Evolutionary conservation across 1,140 invertebrate species (phyloP), one percentile per base, ranked within the genome.

Genomic region (Caenorhabditis tropicalis): DNA sequence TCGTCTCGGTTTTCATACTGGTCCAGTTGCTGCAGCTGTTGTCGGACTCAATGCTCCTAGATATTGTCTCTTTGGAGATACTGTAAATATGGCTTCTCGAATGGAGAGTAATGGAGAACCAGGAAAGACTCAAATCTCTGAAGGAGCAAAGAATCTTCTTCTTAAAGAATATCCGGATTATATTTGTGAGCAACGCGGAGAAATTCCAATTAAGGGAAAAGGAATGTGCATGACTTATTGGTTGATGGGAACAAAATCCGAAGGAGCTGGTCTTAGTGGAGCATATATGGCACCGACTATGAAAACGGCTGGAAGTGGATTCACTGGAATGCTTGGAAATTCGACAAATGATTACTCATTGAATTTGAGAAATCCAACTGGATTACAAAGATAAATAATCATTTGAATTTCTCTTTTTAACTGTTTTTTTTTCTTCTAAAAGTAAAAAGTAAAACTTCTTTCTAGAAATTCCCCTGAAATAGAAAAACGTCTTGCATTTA

Each of bases 31-130:
- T 27, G 86, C 86, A 4, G 86, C 83, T 31, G 86, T 87, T 10
- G 86, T 87, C 29, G 86, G 86, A 12, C 70, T 87, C 46, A 87
- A 85, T 51, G 86, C 86, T 36, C 86, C 86, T 53, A 60, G 84
- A 19, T 85, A 83, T 46, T 85, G 84, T 82, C 81, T 85, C 9
- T 85, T 85, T 46, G 84, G 84, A 21, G 84, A 85, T 65, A 85
- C 84, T 24, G 84, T 85, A 4, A 97, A 98, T 91, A 97, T 95
- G 19, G 95, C 96, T 0, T 95, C 95, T 0, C 93, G 96, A 87
- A 96, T 97, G 95, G 96, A 98, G 92, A 92, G 91, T 33, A 93
- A 90, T n/a, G 88, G 90, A n/a, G 51, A 88, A 43, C 79, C 90
- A 15, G 90, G 88, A 53, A 87, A 85, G 65, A 91, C 91, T 56